Evolutionary conservation across 2,888 invertebrate genomes (phyloP).

Genomic region (Alviniconcha strummeri): DNA sequence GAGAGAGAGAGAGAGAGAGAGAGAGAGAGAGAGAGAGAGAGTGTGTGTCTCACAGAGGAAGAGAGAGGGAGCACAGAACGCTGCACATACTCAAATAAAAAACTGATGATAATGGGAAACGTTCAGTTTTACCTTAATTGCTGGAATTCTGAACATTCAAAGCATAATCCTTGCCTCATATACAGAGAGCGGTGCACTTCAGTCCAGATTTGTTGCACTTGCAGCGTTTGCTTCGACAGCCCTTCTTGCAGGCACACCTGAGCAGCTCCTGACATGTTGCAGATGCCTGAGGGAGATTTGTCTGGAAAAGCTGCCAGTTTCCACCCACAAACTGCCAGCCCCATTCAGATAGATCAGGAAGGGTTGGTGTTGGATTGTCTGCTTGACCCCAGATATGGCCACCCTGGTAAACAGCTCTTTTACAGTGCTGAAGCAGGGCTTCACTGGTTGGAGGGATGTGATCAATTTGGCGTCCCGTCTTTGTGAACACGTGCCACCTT

Average conservation of each 20-base stretch:
- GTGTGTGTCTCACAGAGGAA: too few relatives aligned
- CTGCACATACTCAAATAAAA: too few relatives aligned
- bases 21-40: too few relatives aligned
- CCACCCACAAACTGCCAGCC: conserved; percentile 14
- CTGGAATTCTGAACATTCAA: too few relatives aligned
- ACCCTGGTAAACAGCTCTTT: conserved; percentile 43
- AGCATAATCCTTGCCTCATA: too few relatives aligned
- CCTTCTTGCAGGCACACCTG: conserved; percentile 23
- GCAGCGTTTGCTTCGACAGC: neutral
- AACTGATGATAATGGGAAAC: too few relatives aligned
- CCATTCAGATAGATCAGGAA: neutral
- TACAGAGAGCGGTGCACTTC: too few relatives aligned
- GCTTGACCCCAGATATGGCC: conserved; percentile 7
- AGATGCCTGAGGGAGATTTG: conserved; percentile 8
- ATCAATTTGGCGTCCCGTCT: conserved; percentile 27
- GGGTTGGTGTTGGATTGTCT: neutral
- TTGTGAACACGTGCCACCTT: conserved; percentile 41
- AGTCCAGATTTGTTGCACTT: too few relatives aligned
- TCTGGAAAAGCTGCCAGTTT: neutral
- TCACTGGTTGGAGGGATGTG: conserved; percentile 14
- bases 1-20: too few relatives aligned
- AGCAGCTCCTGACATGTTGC: neutral
- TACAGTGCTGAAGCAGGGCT: conserved; percentile 45
- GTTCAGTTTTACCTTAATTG: too few relatives aligned
- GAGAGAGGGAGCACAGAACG: too few relatives aligned